Evolutionary conservation across 2,797 vertebrate genomes (phyloP).

Genomic region (Eremophila alpestris): DNA sequence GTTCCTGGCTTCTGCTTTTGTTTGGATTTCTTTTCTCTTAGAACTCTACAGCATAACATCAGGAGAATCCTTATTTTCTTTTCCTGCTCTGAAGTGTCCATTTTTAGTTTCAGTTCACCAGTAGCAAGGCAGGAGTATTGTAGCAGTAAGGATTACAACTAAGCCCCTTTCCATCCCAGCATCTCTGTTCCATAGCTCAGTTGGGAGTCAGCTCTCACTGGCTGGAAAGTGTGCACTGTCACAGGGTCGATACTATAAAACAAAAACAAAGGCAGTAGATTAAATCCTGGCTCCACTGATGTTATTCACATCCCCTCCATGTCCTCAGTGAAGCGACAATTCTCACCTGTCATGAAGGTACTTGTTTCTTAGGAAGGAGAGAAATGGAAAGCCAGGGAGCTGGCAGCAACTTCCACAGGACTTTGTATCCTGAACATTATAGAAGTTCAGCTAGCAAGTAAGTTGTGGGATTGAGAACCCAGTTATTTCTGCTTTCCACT

Average conservation of each 20-base stretch:
- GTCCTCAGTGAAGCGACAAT: not conserved
- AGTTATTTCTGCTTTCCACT: not conserved
- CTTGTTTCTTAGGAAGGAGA: not conserved
- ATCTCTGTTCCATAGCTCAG: not conserved
- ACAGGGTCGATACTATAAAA: not conserved
- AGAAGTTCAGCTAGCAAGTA: not conserved
- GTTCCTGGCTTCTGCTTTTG: not conserved
- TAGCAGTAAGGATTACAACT: not conserved
- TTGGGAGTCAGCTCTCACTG: not conserved
- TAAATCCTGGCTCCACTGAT: not conserved
- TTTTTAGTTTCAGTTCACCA: not conserved
- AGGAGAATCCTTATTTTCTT: not conserved
- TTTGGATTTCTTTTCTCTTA: not conserved
- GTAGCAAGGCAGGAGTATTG: not conserved
- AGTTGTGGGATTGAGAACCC: not conserved
- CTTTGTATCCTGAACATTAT: not conserved
- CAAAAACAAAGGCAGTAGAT: not conserved
- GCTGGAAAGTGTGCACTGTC: not conserved
- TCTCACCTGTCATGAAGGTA: not conserved
- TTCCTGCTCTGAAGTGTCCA: not conserved
- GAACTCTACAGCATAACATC: not conserved
- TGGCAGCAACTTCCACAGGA: not conserved
- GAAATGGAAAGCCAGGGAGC: not conserved
- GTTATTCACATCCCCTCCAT: not conserved
- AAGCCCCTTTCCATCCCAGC: not conserved